Base-by-base conservation (phyloP, 1,140 invertebrate genomes). In the Micrasema minimum region DNA sequence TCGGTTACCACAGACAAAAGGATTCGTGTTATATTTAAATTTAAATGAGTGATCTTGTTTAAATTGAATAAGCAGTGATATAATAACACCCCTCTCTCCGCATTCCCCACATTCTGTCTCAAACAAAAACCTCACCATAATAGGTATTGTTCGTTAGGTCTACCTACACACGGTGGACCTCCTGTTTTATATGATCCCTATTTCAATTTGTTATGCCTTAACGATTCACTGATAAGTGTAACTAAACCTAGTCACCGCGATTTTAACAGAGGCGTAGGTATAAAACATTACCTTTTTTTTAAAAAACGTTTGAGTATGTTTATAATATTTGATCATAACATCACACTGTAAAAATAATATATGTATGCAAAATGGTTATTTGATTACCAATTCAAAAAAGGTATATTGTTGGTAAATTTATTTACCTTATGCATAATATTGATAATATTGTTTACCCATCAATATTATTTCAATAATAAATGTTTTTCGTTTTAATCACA, bases 121-220 rank as follows among this genome's bases (percentile, higher is more conserved):
- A 20, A 43, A 68, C 51, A 48, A 69, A 37, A 50, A 69, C 12
- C 22, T 61, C 43, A 48, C 53, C 55, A 61, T 69, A 59, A 61
- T 61, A 43, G 67, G 35, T 16, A 61, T 61, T 69, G 67, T 69
- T 69, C 10, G 45, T 14, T 23, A 11, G 37, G 65, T 41, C 43
- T 48, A 41, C 64, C 11, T 51, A 37, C 53, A 31, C 20, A 61
- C 35, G 57, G 35, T 61, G 57, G 57, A 61, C 41, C 22, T 26
- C 18, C 38, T 20, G n/a, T n/a, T 62, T 62, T 61, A 37, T 35
- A 26, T 22, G 45, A 51, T 43, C 31, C 53, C 67, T 26, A 31
- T 31, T 48, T 41, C 55, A 50, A 69, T 69, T 69, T 61, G 67
- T 69, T 61, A 61, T 69, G 67, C 67, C 55, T 69, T 69, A 69